Evolutionary conservation across 2,797 vertebrate species (phyloP), one percentile per base, ranked within the genome.

Genomic region (Chaetophractus vellerosus): DNA sequence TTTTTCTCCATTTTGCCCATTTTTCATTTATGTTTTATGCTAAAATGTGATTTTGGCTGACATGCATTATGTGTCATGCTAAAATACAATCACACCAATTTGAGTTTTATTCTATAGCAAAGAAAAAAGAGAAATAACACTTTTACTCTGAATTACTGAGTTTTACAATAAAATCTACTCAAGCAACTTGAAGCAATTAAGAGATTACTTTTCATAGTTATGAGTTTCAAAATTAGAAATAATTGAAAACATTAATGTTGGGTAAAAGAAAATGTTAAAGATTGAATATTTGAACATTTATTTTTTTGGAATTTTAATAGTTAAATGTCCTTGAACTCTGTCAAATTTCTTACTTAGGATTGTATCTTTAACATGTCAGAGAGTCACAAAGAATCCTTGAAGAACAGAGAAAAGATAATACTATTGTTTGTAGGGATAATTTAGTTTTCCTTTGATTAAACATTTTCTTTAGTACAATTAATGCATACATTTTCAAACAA

Each of bases 281-380:
- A 89, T 24, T 82, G n/a, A 15, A 63, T 41, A 33, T 76, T 36
- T 59, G n/a, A 75, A 55, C 55, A 33, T 23, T 9, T 85, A 6
- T 36, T 78, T 55, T 69, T 16, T 90, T 28, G 85, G 38, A 94
- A 75, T 78, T 94, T 86, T 63, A 68, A 28, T 91, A 28, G 24
- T 68, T 76, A 55, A 59, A 23, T 68, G 38, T 52, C 68, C 9
- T 71, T 59, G 26, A 87, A 75, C 3, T 28, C 52, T 26, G 48
- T 18, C 21, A 75, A 19, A 6, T 75, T 91, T 50, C 14, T 82
- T 66, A 48, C 52, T 87, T 45, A 63, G 84, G 61, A 61, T 50
- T 88, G 16, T 91, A 61, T 28, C 21, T 75, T 33, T 33, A 38
- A 1, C 21, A 61, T 52, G 33, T 61, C 8, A 61, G 45, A 75